Conservation (phyloP, 2,888 invertebrate species). For the Unio pictorum region DNA sequence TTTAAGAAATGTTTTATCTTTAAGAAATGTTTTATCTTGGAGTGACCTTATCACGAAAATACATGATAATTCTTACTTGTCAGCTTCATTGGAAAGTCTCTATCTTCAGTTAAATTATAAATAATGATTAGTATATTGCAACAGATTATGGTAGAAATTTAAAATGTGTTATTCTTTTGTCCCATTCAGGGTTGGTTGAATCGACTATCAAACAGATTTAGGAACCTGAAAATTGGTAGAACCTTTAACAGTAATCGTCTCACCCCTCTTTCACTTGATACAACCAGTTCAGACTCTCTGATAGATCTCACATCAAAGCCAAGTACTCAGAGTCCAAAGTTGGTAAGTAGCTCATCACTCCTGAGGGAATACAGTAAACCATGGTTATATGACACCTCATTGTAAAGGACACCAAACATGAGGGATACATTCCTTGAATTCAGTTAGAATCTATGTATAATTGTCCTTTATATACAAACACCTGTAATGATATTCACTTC, state of each 20-base stretch:
- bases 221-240: constrained; percentile 67
- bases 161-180: not conserved
- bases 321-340: constrained; percentile 32
- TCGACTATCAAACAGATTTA: constrained; percentile 67
- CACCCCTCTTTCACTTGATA: constrained; percentile 48
- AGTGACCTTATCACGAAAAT: no score
- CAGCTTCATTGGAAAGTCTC: not conserved
- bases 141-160: not conserved
- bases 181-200: constrained; percentile 67
- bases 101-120: no score
- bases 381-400: no score
- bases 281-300: constrained; percentile 33
- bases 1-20: no score
- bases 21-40: no score
- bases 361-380: no score
- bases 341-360: constrained; percentile 14
- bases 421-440: no score
- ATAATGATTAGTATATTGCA: not conserved
- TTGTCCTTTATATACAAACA: no score
- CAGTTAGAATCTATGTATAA: no score
- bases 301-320: constrained; percentile 42
- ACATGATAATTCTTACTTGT: not conserved
- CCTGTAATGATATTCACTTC: no score
- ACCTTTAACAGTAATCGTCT: constrained; percentile 63
- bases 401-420: no score